phyloP scores from a whole-genome alignment of 2,888 invertebrate genomes.

The Drosophila prolongata region DNA sequence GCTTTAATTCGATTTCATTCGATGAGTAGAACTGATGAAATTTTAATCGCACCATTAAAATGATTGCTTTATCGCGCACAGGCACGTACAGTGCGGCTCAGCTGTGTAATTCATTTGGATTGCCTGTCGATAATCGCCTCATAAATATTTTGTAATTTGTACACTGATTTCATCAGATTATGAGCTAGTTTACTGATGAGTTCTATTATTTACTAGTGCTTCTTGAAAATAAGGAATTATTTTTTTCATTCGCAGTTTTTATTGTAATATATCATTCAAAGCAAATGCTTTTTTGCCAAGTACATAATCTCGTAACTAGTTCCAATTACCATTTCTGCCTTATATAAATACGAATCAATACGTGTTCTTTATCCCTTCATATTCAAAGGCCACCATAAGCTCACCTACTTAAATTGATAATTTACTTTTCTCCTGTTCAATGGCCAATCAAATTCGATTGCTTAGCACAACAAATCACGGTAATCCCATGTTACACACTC shows the following conservation, averaged over 20 bases:
- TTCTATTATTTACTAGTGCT: neutral
- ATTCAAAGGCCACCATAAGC: conserved; percentile 5
- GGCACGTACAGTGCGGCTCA: conserved; percentile 22
- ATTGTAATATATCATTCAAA: too few relatives aligned
- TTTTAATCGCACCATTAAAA: conserved; percentile 41
- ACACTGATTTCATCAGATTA: neutral
- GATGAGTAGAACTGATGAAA: conserved; percentile 36
- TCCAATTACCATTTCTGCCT: neutral
- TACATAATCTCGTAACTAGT: too few relatives aligned
- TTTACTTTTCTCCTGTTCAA: conserved; percentile 14
- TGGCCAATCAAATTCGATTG: conserved; percentile 35
- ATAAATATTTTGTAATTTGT: conserved; percentile 14
- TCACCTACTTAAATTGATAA: conserved; percentile 21
- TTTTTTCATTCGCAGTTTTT: too few relatives aligned
- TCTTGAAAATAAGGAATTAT: too few relatives aligned
- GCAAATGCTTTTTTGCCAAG: too few relatives aligned
- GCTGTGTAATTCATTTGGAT: conserved; percentile 26
- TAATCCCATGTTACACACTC: conserved; percentile 14
- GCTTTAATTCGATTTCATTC: conserved; percentile 30
- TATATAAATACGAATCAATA: conserved; percentile 4
- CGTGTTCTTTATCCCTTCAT: neutral
- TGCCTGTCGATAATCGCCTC: conserved; percentile 19
- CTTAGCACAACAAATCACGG: conserved; percentile 31
- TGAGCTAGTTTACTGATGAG: neutral
- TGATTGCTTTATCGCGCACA: conserved; percentile 33